Evolutionary conservation across 2,888 invertebrate species (phyloP).

Genomic region (Anodontia alba): DNA sequence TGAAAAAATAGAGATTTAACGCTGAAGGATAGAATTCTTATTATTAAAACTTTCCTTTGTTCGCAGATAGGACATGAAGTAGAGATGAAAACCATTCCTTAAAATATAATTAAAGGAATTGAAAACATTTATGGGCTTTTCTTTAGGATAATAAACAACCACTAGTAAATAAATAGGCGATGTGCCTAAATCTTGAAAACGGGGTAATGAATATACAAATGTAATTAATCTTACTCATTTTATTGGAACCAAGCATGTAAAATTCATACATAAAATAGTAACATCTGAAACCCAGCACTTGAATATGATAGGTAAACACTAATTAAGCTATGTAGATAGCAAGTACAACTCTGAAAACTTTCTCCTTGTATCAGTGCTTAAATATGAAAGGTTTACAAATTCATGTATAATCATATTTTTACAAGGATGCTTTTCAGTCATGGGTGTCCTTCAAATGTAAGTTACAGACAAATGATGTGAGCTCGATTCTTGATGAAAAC

Average conservation of each 20-base stretch:
- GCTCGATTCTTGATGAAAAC: neutral
- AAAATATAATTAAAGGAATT: neutral
- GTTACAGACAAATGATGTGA: neutral
- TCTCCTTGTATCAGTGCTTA: neutral
- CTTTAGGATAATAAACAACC: too few relatives aligned
- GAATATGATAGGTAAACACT: slow-evolving; percentile 9
- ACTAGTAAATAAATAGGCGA: neutral
- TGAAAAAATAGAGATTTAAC: neutral
- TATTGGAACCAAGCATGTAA: neutral
- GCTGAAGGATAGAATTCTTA: neutral
- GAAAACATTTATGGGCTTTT: neutral
- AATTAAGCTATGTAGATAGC: neutral
- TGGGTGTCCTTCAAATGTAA: neutral
- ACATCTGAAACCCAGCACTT: neutral
- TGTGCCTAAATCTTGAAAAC: neutral
- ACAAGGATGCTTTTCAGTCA: neutral
- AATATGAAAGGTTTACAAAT: neutral
- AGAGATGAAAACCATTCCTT: neutral
- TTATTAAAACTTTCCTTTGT: neutral
- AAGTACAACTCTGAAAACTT: neutral
- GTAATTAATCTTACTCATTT: neutral
- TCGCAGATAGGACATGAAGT: neutral
- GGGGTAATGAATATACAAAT: slow-evolving; percentile 8
- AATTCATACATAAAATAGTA: neutral
- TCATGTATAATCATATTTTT: neutral